Evolutionary conservation across 2,113 vertebrate species (phyloP), one percentile per base, ranked within the genome.

Genomic region (Pachyramphus minor): DNA sequence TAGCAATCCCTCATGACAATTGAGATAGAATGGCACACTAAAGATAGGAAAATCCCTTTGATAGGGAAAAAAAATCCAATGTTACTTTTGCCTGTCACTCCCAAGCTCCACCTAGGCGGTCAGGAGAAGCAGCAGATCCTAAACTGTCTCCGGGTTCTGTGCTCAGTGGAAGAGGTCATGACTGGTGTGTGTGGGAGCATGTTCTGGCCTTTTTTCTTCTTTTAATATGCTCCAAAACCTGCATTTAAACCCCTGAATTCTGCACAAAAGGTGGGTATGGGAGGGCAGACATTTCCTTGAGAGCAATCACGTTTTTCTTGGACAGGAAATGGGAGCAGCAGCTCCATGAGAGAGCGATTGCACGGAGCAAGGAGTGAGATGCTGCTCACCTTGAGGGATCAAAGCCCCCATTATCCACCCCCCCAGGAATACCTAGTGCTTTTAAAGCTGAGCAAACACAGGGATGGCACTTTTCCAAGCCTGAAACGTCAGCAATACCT

Each of bases 381-480:
- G 84, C 68, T 52, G 67, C 44, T 68, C 3, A 3, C 7, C 1
- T 1, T 10, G 56, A 37, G 75, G 52, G 47, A 87, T 42, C 25
- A 14, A 81, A 20, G 42, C 17, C 55, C 47, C 73, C 5, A 6
- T 18, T 71, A 45, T 33, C 67, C 85, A 19, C 22, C 55, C 1
- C 1, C n/a, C 11, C 30, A 52, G n/a, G 81, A 84, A 60, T 7
- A 79, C 39, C 37, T 49, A 23, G 23, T 4, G 83, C 84, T 90
- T 78, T 82, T 71, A 85, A 93, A 91, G 87, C 77, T 79, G 75
- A 81, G 81, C 79, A 96, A 95, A 94, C 80, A 95, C 20, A 7
- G 2, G 20, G 14, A 52, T 41, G 55, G 71, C 63, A 31, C 53
- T 75, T 94, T 20, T 91, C 85, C 90, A 82, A 60, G 63, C 31